Evolutionary conservation across 1,140 invertebrate genomes (phyloP).

Genomic region (Augochlora pura): DNA sequence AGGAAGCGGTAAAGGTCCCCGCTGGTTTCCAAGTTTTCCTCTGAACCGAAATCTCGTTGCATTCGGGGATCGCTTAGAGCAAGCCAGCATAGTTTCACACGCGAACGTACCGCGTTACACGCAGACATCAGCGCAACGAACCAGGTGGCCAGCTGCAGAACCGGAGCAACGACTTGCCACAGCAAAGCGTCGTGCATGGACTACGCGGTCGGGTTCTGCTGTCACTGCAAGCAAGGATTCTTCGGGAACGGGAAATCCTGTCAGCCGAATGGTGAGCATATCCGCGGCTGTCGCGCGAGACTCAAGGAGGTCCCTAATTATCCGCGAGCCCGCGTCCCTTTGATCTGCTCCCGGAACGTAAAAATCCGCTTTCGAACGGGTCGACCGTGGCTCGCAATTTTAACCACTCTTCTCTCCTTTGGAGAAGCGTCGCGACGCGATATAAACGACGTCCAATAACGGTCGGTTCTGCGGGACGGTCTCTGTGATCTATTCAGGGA

Average conservation of each 20-base stretch:
- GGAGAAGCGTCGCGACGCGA: conserved; percentile 30
- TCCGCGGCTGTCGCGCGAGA: conserved; percentile 6
- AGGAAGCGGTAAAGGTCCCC: too few relatives aligned
- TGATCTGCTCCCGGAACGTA: conserved; percentile 39
- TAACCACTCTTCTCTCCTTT: conserved; percentile 11
- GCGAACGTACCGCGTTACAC: conserved; percentile 19
- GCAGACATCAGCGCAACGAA: conserved; percentile 62
- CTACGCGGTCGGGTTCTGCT: conserved; percentile 92
- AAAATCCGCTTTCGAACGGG: conserved; percentile 19
- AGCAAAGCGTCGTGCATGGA: conserved; percentile 91
- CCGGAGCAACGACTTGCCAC: conserved; percentile 87
- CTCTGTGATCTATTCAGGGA: conserved; percentile 75
- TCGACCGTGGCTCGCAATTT: conserved; percentile 2
- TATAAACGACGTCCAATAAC: conserved; percentile 29
- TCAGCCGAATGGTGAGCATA: conserved; percentile 86
- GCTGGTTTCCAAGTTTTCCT: too few relatives aligned
- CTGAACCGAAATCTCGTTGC: too few relatives aligned
- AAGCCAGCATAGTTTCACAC: neutral
- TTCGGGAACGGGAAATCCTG: conserved; percentile 96
- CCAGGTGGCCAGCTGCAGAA: conserved; percentile 78
- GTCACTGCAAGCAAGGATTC: conserved; percentile 88
- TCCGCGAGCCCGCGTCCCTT: conserved; percentile 24
- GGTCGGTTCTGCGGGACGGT: conserved; percentile 23
- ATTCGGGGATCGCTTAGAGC: too few relatives aligned
- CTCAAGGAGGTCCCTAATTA: conserved; percentile 39